Base-by-base conservation (phyloP, 2,113 vertebrate genomes). In the Reinhardtius hippoglossoides region DNA sequence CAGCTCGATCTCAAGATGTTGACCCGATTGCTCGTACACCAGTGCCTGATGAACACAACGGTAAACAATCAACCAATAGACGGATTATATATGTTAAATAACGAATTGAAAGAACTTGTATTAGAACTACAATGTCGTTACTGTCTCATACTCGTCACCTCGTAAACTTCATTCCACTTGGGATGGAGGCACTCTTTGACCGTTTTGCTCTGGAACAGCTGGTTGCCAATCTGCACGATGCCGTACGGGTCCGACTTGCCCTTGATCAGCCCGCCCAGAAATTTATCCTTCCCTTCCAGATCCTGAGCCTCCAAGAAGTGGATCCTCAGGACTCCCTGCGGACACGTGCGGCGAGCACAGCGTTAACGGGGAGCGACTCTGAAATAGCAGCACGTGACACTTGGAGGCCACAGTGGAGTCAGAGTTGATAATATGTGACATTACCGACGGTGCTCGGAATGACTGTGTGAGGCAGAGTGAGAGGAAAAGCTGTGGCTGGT, bases 181-280 rank as follows among this genome's bases (percentile, higher is more conserved):
- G 98, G 98, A 85, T 96, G 94, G 5, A 99, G 95, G 88, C 94
- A 96, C 92, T 97, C 96, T 83, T 99, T 98, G 87, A 99, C 93
- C 37, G 97, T 96, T 84, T 97, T 99, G 94, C 96, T 99, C 87
- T 97, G 97, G 89, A 98, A 99, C 81, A 96, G 91, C 72, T 98
- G 97, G 90, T 95, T 99, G 82, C 97, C 96, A 1, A 99, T 93
- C 71, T 96, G 96, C 66, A 98, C 88, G 35, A 99, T 87, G 44
- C 97, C 97, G 2, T 99, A 99, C 2, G 98, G 98, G 90, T 99
- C 98, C 0, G 98, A 99, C 84, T 98, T 99, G 5, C 98, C 97
- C 81, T 96, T 99, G 80, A 99, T 95, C 16, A 99, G 92, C 27
- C 98, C 98, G 46, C 97, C 98, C 27, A 99, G 89, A 57, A 96